phyloP scores from a whole-genome alignment of 2,888 invertebrate genomes.

The Adineta ricciae region DNA sequence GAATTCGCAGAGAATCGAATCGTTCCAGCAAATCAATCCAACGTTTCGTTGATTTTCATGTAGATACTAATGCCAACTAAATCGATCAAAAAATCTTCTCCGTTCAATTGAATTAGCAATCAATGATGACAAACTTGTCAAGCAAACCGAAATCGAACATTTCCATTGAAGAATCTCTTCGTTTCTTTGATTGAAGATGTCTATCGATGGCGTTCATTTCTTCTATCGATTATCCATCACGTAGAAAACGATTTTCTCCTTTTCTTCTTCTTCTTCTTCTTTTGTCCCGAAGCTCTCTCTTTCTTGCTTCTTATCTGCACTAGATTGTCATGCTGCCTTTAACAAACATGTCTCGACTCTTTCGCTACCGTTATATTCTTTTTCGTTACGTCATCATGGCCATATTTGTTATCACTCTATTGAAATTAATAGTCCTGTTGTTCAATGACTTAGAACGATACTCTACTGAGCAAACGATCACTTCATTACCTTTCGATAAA shows the following conservation, averaged over 20 bases:
- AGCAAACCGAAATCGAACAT: background rate
- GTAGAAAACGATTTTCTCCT: too few species aligned
- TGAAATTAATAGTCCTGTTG: background rate
- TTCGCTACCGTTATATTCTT: background rate
- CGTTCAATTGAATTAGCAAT: background rate
- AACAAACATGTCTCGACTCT: background rate
- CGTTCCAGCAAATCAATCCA: too few species aligned
- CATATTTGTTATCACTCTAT: background rate
- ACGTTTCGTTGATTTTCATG: background rate
- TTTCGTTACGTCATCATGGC: background rate
- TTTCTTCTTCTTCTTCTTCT: too few species aligned
- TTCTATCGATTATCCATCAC: background rate
- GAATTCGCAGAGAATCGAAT: too few species aligned
- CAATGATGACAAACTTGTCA: background rate
- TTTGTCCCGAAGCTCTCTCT: too few species aligned
- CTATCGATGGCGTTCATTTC: background rate
- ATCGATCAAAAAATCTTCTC: background rate
- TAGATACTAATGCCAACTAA: background rate
- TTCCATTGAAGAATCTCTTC: background rate
- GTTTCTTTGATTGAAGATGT: background rate
- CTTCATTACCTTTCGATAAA: background rate
- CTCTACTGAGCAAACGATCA: background rate
- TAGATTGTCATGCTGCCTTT: background rate
- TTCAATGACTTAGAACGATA: background rate
- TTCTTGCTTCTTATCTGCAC: background rate